Conservation (phyloP, 23 tunicate species). For the Halocynthia roretzi region DNA sequence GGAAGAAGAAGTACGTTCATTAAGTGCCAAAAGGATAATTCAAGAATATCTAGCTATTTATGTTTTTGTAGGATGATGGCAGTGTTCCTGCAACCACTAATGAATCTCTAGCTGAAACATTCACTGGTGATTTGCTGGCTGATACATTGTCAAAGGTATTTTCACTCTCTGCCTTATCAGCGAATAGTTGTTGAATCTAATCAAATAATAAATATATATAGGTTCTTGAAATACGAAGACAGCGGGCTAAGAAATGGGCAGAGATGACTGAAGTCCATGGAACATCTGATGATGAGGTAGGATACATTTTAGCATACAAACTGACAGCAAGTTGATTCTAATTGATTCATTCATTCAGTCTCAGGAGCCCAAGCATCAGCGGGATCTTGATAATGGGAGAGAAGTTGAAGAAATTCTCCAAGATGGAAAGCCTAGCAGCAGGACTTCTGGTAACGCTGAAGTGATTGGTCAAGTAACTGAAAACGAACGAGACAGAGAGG, state of each 20-base stretch:
- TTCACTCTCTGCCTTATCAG: not conserved
- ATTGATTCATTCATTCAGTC: not conserved
- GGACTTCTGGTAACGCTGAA: not conserved
- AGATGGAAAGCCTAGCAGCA: slow-evolving; percentile 5
- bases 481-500: slow-evolving; percentile 19
- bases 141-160: slow-evolving; percentile 26
- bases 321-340: not conserved
- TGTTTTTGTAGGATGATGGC: not conserved
- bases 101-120: not conserved
- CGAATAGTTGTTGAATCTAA: not conserved
- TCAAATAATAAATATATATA: not conserved
- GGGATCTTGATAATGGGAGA: slow-evolving; percentile 34
- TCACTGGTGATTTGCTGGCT: slow-evolving; percentile 16
- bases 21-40: not conserved
- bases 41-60: not conserved
- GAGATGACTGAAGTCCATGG: not conserved
- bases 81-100: not conserved
- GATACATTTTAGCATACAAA: not conserved
- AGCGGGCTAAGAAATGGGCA: slow-evolving; percentile 29
- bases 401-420: slow-evolving; percentile 57
- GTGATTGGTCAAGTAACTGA: slow-evolving; percentile 1
- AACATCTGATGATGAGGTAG: not conserved
- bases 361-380: not conserved
- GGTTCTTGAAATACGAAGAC: slow-evolving; percentile 30
- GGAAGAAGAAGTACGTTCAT: not conserved